These are phyloP conservation scores for Drosophila parabipectinata DNA, from an alignment of 1,140 invertebrate genomes.

Conservation along the genomic window DNA sequence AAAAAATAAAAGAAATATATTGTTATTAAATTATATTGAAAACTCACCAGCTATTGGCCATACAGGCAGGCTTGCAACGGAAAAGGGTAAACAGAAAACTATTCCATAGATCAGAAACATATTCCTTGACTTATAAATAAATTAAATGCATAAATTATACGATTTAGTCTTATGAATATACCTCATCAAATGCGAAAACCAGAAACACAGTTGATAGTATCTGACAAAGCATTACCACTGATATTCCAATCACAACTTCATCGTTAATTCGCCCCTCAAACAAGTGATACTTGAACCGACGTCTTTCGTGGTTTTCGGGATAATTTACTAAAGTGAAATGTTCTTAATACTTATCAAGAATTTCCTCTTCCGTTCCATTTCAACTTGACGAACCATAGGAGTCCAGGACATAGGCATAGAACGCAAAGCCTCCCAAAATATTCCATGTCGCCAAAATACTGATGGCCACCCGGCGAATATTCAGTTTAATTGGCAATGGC, in stretches of 20 bases:
- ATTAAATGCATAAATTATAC: too few relatives aligned
- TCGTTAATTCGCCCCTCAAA: conserved; percentile 11
- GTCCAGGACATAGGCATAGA: conserved; percentile 25
- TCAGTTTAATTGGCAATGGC: not conserved
- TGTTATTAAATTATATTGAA: too few relatives aligned
- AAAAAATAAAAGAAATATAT: too few relatives aligned
- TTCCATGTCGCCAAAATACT: conserved; percentile 14
- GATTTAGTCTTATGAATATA: not conserved
- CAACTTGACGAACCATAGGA: conserved; percentile 12
- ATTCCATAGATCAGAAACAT: conserved; percentile 5
- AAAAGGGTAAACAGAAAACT: conserved; percentile 7
- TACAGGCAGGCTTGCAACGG: conserved; percentile 14
- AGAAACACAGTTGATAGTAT: conserved; percentile 9
- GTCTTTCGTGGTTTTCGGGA: conserved; percentile 7
- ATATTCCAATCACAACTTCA: conserved; percentile 4
- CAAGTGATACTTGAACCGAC: conserved; percentile 11
- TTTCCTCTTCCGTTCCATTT: not conserved
- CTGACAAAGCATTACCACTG: conserved; percentile 15
- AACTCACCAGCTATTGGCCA: conserved; percentile 24
- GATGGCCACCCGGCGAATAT: conserved; percentile 1
- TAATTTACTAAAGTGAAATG: conserved; percentile 12
- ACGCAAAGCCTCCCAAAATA: conserved; percentile 12
- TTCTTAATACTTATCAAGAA: not conserved
- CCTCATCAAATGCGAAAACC: not conserved
- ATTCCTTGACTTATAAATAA: not conserved